Base-by-base conservation (phyloP, 1,140 invertebrate species). In the Tetramorium simillimum region DNA sequence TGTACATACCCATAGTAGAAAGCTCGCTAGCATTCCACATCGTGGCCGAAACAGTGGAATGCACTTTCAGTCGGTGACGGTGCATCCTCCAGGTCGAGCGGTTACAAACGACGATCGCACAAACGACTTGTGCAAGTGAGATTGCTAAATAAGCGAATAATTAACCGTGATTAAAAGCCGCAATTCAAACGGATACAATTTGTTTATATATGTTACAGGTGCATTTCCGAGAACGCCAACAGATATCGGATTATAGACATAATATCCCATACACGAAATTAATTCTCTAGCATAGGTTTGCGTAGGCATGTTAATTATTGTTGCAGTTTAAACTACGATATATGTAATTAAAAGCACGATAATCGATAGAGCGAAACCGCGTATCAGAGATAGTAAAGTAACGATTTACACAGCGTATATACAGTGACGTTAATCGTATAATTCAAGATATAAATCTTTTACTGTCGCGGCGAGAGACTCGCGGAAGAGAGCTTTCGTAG, bases 21-120 rank as follows among this genome's bases (percentile, higher is more conserved):
- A 86, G 53, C 73, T 76, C 65, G 69, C 75, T 65, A 70, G 53
- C 87, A 91, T 92, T 86, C 87, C 78, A 63, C 53, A 73, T 90
- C 70, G 88, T 90, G 91, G 86, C 69, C 89, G 65, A 90, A 93
- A 94, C 93, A 93, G 69, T 88, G 91, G 88, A 93, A 89, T 92
- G 91, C 92, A 93, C 92, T 93, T 91, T 89, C 76, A 58, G 49
- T 70, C 40, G 46, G 51, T 16, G 37, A 65, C 67, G 18, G 63
- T 53, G 33, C 69, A 73, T 72, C 65, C 60, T 72, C 60, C 60
- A 6, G 65, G 46, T 18, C 69, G 28, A 46, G 49, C 77, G 60
- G 33, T 63, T 65, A 40, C 33, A 33, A 33, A 33, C n/a, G 18
- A 24, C 9, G n/a, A 69, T 77, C 69, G 67, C 86, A 72, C 46